Evolutionary conservation across 2,888 invertebrate species (phyloP).

Genomic region (Balanococcus diminutus): DNA sequence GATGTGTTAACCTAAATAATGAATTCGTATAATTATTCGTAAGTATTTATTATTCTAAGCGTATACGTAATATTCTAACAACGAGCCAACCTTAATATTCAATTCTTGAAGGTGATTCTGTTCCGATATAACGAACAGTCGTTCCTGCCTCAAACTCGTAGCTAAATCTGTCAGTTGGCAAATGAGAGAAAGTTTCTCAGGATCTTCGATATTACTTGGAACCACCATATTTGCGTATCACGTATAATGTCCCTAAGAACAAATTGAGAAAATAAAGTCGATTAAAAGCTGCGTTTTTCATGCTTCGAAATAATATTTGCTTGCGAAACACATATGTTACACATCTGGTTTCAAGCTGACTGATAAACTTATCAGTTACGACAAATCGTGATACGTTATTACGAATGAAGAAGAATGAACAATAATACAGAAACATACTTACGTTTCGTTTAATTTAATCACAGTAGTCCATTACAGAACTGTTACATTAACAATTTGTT

Average conservation of each 20-base stretch:
- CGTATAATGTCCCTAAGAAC: background rate
- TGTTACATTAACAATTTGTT: background rate
- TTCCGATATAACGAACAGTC: constrained; percentile 85
- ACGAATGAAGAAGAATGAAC: background rate
- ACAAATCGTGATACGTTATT: background rate
- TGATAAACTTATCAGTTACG: background rate
- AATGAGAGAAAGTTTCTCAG: constrained; percentile 57
- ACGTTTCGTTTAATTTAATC: background rate
- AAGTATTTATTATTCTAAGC: too few species aligned
- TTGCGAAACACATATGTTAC: background rate
- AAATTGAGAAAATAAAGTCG: background rate
- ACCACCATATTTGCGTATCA: constrained; percentile 9
- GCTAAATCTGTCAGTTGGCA: constrained; percentile 70
- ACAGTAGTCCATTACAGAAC: background rate
- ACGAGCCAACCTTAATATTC: constrained; percentile 75
- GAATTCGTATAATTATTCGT: too few species aligned
- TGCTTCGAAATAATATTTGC: background rate
- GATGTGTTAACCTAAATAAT: constrained; percentile 33
- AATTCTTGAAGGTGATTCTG: constrained; percentile 78
- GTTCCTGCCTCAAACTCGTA: constrained; percentile 78
- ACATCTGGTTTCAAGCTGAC: background rate
- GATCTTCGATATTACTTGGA: constrained; percentile 41
- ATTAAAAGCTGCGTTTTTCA: background rate
- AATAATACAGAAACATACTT: background rate
- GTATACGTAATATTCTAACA: too few species aligned